A percentile compares a stretch with the other conserved stretches of the same genome.
These are phyloP conservation scores for Esox lucius DNA, from an alignment of 2,797 vertebrate genomes.

Conservation along the genomic window DNA sequence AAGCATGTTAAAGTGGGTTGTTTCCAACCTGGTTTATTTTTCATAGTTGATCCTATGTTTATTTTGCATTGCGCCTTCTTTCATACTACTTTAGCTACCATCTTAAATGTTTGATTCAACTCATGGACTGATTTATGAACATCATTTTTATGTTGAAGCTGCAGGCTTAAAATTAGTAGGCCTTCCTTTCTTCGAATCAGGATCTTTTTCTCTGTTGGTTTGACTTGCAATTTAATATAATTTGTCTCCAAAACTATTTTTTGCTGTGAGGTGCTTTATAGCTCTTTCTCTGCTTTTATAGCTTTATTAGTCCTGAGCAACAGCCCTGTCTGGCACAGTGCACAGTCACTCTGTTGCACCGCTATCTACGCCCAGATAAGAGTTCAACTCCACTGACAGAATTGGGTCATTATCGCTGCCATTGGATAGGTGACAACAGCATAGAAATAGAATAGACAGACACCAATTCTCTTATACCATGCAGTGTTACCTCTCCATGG, in stretches of 20 bases:
- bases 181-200: background rate
- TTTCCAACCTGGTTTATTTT: too few species aligned
- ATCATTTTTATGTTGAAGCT: background rate
- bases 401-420: constrained; percentile 58
- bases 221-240: background rate
- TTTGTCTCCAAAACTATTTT: background rate
- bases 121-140: too few species aligned
- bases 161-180: background rate
- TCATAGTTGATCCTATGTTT: background rate
- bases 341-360: constrained; percentile 2
- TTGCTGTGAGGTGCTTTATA: constrained; percentile 1
- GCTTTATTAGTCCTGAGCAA: constrained; percentile 26
- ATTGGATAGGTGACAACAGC: constrained; percentile 28
- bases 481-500: too few species aligned
- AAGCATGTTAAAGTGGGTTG: too few species aligned
- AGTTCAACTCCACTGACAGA: constrained; percentile 50
- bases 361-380: constrained; percentile 35
- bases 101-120: background rate
- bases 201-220: background rate
- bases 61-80: background rate
- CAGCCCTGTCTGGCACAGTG: constrained; percentile 11
- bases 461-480: too few species aligned
- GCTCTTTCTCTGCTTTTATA: background rate
- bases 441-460: background rate
- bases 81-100: background rate